Evolutionary conservation across 1,140 invertebrate species (phyloP), one percentile per base, ranked within the genome.

Genomic region (Triops cancriformis): DNA sequence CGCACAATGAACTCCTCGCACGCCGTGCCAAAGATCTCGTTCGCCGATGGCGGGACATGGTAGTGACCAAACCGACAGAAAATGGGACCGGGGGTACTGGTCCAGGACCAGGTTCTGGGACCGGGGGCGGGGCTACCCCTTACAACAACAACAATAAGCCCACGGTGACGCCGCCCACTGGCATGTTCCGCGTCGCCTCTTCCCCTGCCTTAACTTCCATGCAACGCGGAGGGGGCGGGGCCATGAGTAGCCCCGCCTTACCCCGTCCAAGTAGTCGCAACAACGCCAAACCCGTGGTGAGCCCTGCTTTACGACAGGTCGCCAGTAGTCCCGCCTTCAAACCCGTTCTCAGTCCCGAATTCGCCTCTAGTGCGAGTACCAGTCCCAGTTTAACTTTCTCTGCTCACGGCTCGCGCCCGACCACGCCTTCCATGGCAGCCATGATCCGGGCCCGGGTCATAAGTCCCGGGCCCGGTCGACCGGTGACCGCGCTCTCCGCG

Each of bases 1-100:
- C 94, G 43, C 89, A 86, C 73, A 91, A 93, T 85, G 91, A 94
- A 81, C 88, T 89, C 64, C 87, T 98, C 83, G 94, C 94, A 28
- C 91, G 92, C 81, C 88, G 95, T 80, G 93, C 94, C 18, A 97
- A 97, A 85, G 91, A 94, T 84, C 86, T 98, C 83, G 90, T 98
- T 42, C 93, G 94, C 81, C 89, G 91, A 86, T 98, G 95, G 96
- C 89, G 95, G 80, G 91, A 92, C 86, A 89, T 94, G 85, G 87
- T 94, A 74, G 51, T 64, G 51, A 64, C 78, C 45, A 76, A 75
- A 74, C 77, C 79, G 37, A 72, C 76, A 72, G 73, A 74, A 43
- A 74, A 76, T 64, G 76, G 77, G 6, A 72, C 74, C 43, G 76
- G 77, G 41, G 80, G 79, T 12, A 51, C 79, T 31, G 80, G 80